Percentiles rank a stretch among this genome's conserved stretches.
Evolutionary conservation across 2,888 invertebrate species (phyloP).

Genomic region (Nomada goodeniana): DNA sequence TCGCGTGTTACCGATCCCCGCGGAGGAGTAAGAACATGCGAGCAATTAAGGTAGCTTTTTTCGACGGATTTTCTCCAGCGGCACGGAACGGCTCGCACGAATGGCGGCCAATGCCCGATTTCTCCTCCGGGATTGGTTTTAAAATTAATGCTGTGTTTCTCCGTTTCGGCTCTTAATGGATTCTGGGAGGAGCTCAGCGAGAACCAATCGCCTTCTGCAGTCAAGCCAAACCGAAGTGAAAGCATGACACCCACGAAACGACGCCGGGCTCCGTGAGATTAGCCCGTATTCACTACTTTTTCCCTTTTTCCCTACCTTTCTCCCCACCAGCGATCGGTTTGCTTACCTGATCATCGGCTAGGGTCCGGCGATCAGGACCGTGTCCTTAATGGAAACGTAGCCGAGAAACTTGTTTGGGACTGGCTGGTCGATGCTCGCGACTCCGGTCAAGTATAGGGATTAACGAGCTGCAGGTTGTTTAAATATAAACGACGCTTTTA

Average conservation of each 20-base stretch:
- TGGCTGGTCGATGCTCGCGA: background rate
- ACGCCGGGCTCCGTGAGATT: constrained; percentile 68
- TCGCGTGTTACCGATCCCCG: constrained; percentile 50
- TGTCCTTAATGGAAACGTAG: constrained; percentile 21
- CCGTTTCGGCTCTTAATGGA: constrained; percentile 80
- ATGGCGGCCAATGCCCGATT: constrained; percentile 77
- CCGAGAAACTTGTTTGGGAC: constrained; percentile 6
- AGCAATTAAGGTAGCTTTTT: constrained; percentile 75
- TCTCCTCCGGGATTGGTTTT: constrained; percentile 79
- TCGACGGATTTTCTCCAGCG: constrained; percentile 62
- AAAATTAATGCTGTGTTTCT: constrained; percentile 82
- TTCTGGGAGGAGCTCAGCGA: constrained; percentile 79
- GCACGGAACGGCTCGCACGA: constrained; percentile 69
- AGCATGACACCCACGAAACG: constrained; percentile 79
- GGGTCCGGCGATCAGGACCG: constrained; percentile 2
- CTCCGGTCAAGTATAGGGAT: background rate
- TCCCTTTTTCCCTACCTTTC: constrained; percentile 30
- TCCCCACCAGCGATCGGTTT: constrained; percentile 11
- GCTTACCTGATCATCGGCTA: constrained; percentile 44
- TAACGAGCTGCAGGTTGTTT: background rate
- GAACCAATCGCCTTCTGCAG: constrained; percentile 81
- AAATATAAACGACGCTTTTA: background rate
- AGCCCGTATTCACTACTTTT: constrained; percentile 54
- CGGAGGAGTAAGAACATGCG: constrained; percentile 16
- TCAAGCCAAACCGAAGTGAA: constrained; percentile 75